These are phyloP conservation scores for Drosophila parvula DNA, from an alignment of 1,140 invertebrate genomes.

Conservation along the genomic window DNA sequence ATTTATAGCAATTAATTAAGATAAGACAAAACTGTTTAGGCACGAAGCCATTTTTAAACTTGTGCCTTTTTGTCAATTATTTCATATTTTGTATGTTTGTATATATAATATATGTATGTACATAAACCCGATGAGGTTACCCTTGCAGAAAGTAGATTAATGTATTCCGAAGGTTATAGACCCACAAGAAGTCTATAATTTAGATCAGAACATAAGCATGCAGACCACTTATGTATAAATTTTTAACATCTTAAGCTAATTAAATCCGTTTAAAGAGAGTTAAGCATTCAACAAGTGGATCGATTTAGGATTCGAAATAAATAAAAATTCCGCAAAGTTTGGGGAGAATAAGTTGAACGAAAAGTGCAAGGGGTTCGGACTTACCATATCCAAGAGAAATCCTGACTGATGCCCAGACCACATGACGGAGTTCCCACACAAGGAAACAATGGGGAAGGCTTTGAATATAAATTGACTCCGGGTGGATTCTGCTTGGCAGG, in stretches of 20 bases:
- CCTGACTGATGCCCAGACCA: constrained; percentile 33
- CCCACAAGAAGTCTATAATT: neutral
- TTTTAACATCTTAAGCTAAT: neutral
- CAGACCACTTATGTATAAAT: neutral
- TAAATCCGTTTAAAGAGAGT: neutral
- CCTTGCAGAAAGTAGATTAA: neutral
- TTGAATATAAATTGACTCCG: constrained; percentile 71
- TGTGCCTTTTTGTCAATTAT: too few relatives aligned
- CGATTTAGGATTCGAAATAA: neutral
- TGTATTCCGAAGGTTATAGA: neutral
- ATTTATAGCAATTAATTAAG: neutral
- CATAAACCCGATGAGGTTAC: too few relatives aligned
- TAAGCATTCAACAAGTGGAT: neutral
- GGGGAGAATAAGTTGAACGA: neutral
- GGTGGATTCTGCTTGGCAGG: constrained; percentile 51
- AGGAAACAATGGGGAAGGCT: constrained; percentile 16
- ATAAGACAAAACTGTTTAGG: too few relatives aligned
- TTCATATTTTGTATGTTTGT: too few relatives aligned
- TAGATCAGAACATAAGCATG: neutral
- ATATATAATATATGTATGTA: too few relatives aligned
- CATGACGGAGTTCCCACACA: constrained; percentile 66
- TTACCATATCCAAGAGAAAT: constrained; percentile 1
- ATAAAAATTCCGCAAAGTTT: neutral
- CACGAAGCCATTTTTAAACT: too few relatives aligned
- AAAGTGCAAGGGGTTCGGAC: constrained; percentile 37